Conservation (phyloP, 2,888 invertebrate species). For the Electrophaes corylata region DNA sequence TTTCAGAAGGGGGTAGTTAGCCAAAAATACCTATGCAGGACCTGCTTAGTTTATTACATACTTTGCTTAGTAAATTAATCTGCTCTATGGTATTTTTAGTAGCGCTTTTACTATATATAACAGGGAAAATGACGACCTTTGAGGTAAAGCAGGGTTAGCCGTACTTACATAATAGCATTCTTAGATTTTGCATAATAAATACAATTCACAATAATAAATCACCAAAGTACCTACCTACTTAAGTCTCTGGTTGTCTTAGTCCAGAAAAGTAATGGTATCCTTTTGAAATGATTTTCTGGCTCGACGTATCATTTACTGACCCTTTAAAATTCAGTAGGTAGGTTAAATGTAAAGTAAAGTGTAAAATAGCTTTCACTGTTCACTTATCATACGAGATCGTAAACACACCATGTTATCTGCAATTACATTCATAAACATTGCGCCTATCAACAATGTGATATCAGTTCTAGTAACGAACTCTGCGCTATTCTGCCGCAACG, state of each 20-base stretch:
- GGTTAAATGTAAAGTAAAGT: background rate
- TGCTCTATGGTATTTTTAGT: too few relatives aligned
- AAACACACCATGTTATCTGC: conserved; percentile 63
- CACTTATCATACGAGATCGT: conserved; percentile 53
- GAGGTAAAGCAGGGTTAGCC: background rate
- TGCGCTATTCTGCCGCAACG: conserved; percentile 27
- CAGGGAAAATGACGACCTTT: background rate
- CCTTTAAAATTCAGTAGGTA: background rate
- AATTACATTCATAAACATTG: conserved; percentile 57
- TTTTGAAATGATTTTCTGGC: background rate
- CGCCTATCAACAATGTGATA: conserved; percentile 53
- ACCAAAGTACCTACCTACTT: background rate
- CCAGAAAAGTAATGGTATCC: background rate
- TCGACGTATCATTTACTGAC: background rate
- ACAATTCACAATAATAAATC: too few relatives aligned
- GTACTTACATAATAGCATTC: background rate
- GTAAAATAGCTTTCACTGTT: conserved; percentile 34
- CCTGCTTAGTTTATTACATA: too few relatives aligned
- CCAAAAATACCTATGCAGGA: background rate
- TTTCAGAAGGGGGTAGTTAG: background rate
- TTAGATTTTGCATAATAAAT: background rate
- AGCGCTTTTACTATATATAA: background rate
- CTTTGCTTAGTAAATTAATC: too few relatives aligned
- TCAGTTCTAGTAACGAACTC: conserved; percentile 33
- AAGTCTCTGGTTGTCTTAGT: too few relatives aligned